Conservation (phyloP, 2,888 invertebrate species). For the Azorinus chamasolen region DNA sequence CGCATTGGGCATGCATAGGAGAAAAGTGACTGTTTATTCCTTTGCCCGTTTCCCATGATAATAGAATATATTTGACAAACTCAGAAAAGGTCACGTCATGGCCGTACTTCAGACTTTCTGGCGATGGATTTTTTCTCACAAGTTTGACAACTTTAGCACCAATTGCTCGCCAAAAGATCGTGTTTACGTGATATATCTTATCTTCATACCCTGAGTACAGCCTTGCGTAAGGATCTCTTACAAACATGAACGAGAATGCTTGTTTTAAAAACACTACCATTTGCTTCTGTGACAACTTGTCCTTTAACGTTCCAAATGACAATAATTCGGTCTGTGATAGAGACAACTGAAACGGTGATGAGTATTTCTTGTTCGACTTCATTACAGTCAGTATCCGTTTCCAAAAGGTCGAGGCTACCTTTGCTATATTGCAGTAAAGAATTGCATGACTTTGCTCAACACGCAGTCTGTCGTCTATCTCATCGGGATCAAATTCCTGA, state of each 20-base stretch:
- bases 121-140: conserved; percentile 38
- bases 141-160: conserved; percentile 58
- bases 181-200: conserved; percentile 74
- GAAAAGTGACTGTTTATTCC: conserved; percentile 68
- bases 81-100: conserved; percentile 76
- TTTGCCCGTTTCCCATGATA: conserved; percentile 23
- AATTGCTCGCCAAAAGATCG: conserved; percentile 63
- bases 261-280: conserved; percentile 11
- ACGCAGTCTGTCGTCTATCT: conserved; percentile 14
- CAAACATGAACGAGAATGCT: conserved; percentile 69
- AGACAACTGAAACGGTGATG: conserved; percentile 40
- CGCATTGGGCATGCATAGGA: conserved; percentile 67
- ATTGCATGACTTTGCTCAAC: conserved; percentile 31
- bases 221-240: conserved; percentile 73
- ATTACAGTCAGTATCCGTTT: conserved; percentile 47
- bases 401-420: conserved; percentile 59
- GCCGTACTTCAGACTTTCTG: conserved; percentile 58
- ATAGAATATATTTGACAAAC: conserved; percentile 68
- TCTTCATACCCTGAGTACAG: conserved; percentile 74
- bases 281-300: neutral
- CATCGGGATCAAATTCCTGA: neutral
- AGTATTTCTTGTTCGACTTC: neutral
- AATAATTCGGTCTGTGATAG: neutral
- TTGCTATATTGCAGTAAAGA: conserved; percentile 54
- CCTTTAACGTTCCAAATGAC: neutral